Base-by-base conservation (phyloP, 2,113 vertebrate species). In the Ctenodactylus gundi region DNA sequence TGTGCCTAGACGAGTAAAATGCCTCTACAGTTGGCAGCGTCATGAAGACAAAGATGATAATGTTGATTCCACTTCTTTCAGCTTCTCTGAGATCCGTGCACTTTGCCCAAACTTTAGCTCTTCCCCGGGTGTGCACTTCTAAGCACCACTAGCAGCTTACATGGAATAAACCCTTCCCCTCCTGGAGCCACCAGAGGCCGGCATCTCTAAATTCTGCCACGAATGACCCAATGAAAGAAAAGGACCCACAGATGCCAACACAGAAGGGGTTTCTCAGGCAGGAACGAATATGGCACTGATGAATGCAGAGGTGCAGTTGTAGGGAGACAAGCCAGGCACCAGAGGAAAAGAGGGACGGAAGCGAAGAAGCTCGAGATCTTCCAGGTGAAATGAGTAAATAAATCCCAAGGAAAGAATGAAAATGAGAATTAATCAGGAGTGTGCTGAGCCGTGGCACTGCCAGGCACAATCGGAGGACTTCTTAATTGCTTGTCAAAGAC, bases 401-500 rank as follows among this genome's bases (percentile, higher is more conserved):
- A 97, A 96, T 95, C 91, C 88, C 92, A 95, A 97, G 95, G 95
- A 98, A 97, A 49, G 95, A 94, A 98, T 96, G 96, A 97, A 97
- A 95, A 97, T 68, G 85, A 97, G 84, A 91, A 97, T 97, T 98
- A 97, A 98, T 97, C 97, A 97, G 94, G 41, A 96, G 82, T 39
- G 90, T 34, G 90, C 96, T 97, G 93, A 97, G 94, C 94, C 76
- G 65, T 27, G 82, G 91, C 76, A 96, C 85, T 75, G 64, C 92
- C 86, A 78, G 86, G 96, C 93, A 94, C 87, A 95, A 97, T 96
- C 93, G 96, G 88, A 96, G 73, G 93, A 91, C 78, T 96, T 94
- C 93, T 93, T 98, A 98, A 98, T 97, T 98, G 92, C 94, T 97
- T 98, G 98, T 98, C 97, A 97, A 94, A 98, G 97, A 97, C 95